Conservation (phyloP, 1,140 invertebrate genomes). For the Tetragnatha versicolor region DNA sequence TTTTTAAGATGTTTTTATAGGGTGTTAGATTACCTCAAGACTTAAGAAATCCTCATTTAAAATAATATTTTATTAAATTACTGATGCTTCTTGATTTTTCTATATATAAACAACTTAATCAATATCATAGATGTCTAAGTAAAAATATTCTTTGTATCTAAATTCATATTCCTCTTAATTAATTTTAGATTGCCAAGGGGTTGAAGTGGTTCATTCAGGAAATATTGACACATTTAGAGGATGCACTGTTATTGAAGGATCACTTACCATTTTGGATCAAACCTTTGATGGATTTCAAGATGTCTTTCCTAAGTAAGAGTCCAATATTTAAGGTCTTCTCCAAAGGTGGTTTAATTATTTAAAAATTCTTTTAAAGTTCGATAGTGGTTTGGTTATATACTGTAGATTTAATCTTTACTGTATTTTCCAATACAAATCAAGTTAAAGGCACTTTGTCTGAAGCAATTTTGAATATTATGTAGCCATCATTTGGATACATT, state of each 20-base stretch:
- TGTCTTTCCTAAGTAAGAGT: conserved; percentile 68
- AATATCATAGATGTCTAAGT: no score
- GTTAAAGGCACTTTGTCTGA: neutral
- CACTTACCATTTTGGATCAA: conserved; percentile 85
- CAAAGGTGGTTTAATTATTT: neutral
- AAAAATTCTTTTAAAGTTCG: neutral
- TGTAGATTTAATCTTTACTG: neutral
- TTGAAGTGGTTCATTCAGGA: conserved; percentile 76
- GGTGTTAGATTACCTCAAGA: no score
- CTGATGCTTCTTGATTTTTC: no score
- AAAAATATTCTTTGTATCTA: no score
- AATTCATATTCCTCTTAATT: neutral
- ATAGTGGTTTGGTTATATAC: neutral
- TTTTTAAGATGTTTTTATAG: no score
- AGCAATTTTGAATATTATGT: neutral
- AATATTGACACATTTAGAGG: conserved; percentile 89
- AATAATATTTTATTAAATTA: no score
- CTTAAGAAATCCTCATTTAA: no score
- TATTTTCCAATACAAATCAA: neutral
- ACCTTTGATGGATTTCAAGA: conserved; percentile 89
- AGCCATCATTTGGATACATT: neutral
- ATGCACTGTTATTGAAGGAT: conserved; percentile 94
- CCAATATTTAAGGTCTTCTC: neutral
- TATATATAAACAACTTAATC: no score
- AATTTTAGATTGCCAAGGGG: conserved; percentile 61